phyloP scores from a whole-genome alignment of 2,888 invertebrate species.

The Rambutsinella grinnellia region DNA sequence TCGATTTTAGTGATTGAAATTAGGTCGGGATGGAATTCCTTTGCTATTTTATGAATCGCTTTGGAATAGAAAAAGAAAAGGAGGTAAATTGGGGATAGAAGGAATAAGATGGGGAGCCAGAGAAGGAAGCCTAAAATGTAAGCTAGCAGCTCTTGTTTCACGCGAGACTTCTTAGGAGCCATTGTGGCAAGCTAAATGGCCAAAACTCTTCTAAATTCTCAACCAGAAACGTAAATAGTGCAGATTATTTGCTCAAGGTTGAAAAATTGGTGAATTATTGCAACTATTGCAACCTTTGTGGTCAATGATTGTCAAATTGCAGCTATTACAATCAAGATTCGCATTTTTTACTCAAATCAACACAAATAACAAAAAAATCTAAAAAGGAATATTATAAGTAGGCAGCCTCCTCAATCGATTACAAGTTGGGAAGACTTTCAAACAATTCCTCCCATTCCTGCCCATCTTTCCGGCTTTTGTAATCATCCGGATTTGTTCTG shows the following conservation, averaged over 20 bases:
- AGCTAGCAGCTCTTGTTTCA: too few species aligned
- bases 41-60: conserved; percentile 8
- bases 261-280: too few species aligned
- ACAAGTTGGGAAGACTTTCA: conserved; percentile 47
- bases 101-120: too few species aligned
- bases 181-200: background rate
- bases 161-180: too few species aligned
- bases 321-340: background rate
- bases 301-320: background rate
- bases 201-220: background rate
- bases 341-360: background rate
- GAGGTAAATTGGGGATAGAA: too few species aligned
- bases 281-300: too few species aligned
- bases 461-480: conserved; percentile 54
- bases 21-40: conserved; percentile 12
- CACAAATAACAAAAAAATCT: background rate
- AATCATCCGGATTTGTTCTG: conserved; percentile 44
- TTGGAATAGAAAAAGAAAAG: too few species aligned
- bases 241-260: too few species aligned
- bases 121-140: too few species aligned
- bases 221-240: background rate
- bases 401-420: conserved; percentile 41
- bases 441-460: conserved; percentile 52
- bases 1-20: conserved; percentile 10
- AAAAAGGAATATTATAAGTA: conserved; percentile 44